Base-by-base conservation (phyloP, 1,140 invertebrate genomes). In the Zaprionus tsacasi region DNA sequence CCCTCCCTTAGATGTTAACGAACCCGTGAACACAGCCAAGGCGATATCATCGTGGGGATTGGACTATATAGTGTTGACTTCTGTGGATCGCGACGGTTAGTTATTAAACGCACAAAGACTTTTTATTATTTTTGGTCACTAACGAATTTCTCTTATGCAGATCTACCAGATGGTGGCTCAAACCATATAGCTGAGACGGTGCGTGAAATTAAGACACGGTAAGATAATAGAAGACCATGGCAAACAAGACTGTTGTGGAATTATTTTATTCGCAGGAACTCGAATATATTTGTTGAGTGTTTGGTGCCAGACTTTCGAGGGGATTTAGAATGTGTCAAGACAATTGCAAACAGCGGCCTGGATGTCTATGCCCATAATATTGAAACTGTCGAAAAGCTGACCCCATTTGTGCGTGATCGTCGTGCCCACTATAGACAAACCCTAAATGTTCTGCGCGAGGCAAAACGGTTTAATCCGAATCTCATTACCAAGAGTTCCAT, bases 301-400 rank as follows among this genome's bases (percentile, higher is more conserved):
- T 93, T 99, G 40, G 98, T 99, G 25, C 98, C 99, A 35, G 99
- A 99, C 93, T 99, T 99, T 93, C 93, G 96, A 68, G 99, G 98
- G 5, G 94, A 99, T 91, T 82, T 95, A 63, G 93, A 95, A 13
- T 95, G 95, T 91, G 95, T 99, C 1, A 94, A 94, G 89, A 95
- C 92, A 0, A 96, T 99, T 59, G 97, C 96, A 0, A 91, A 94
- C 12, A 96, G 96, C 57, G 97, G 97, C 0, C 93, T 99, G 2
- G 98, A 99, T 93, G 98, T 99, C 38, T 99, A 97, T 94, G 98
- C 99, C 0, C 98, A 99, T 92, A 99, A 99, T 93, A 96, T 99
- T 64, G 99, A 99, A 94, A 99, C 99, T 93, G 96, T 97, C 0
- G 97, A 98, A 92, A 93, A 95, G 70, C 93, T 99, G 15, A 98